phyloP scores from a whole-genome alignment of 1,140 invertebrate genomes.

The Plodia interpunctella region DNA sequence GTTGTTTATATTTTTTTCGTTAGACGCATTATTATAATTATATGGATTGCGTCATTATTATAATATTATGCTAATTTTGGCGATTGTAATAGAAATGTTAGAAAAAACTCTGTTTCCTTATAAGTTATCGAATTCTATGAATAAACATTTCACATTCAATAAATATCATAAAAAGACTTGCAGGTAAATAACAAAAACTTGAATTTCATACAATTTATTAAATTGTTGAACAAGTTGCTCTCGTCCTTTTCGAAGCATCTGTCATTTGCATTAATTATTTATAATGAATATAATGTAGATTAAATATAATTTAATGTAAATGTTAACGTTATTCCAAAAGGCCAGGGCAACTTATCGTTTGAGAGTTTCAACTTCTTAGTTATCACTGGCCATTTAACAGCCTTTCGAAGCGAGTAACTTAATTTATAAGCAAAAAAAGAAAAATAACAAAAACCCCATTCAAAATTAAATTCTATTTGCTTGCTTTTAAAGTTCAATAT shows the following conservation, averaged over 20 bases:
- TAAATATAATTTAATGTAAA: no score
- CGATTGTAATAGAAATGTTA: no score
- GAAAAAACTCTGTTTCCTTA: no score
- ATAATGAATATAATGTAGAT: background rate
- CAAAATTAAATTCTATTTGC: conserved; percentile 14
- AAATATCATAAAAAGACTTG: background rate
- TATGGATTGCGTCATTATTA: no score
- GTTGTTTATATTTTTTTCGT: no score
- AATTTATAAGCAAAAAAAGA: conserved; percentile 12
- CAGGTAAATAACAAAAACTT: no score
- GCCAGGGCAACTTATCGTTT: no score
- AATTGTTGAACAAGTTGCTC: background rate
- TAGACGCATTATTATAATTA: no score
- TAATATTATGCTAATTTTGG: no score
- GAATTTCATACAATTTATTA: background rate
- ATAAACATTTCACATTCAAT: background rate
- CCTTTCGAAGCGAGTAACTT: conserved; percentile 12
- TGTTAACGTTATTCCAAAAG: no score
- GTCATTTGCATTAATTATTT: background rate
- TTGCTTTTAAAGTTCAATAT: conserved; percentile 19
- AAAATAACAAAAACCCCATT: conserved; percentile 8
- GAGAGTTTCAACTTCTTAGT: no score
- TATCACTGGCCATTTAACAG: background rate
- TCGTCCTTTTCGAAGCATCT: background rate
- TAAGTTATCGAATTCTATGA: background rate